These are phyloP conservation scores for Axis porcinus DNA, from an alignment of 2,113 vertebrate genomes.

Conservation along the genomic window DNA sequence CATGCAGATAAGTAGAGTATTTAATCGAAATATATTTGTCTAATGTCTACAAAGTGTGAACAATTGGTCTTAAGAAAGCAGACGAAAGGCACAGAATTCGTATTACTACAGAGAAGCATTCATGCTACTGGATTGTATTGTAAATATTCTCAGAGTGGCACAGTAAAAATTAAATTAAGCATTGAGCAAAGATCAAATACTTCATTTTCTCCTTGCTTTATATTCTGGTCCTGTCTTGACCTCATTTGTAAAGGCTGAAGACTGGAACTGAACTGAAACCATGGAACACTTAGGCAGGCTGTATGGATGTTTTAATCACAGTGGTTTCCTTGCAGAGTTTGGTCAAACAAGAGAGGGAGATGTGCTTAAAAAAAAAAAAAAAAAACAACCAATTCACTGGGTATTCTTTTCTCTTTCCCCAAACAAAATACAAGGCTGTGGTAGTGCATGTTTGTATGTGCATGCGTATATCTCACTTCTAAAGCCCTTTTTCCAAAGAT, in stretches of 20 bases:
- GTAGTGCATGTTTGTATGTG: background rate
- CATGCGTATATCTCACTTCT: background rate
- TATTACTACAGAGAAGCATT: conserved; percentile 63
- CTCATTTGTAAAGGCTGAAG: conserved; percentile 15
- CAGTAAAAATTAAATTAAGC: conserved; percentile 58
- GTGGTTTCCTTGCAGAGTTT: conserved; percentile 52
- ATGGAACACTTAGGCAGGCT: background rate
- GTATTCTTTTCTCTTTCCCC: background rate
- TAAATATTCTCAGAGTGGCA: conserved; percentile 37
- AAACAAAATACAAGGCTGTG: background rate
- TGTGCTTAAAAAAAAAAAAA: background rate
- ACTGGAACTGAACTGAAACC: conserved; percentile 14
- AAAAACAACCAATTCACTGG: background rate
- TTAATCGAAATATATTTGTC: conserved; percentile 60
- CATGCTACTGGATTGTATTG: conserved; percentile 53
- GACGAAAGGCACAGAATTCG: conserved; percentile 78
- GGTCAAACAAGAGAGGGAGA: background rate
- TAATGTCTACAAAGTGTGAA: conserved; percentile 62
- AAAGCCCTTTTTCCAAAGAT: conserved; percentile 41
- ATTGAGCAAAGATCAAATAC: conserved; percentile 41
- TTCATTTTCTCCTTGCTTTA: conserved; percentile 6
- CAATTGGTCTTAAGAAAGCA: conserved; percentile 67
- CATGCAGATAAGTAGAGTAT: conserved; percentile 14
- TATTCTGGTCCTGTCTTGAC: conserved; percentile 27
- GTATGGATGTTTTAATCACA: background rate